Evolutionary conservation across 2,113 vertebrate genomes (phyloP), one percentile per base, ranked within the genome.

Genomic region (Cavia aperea): DNA sequence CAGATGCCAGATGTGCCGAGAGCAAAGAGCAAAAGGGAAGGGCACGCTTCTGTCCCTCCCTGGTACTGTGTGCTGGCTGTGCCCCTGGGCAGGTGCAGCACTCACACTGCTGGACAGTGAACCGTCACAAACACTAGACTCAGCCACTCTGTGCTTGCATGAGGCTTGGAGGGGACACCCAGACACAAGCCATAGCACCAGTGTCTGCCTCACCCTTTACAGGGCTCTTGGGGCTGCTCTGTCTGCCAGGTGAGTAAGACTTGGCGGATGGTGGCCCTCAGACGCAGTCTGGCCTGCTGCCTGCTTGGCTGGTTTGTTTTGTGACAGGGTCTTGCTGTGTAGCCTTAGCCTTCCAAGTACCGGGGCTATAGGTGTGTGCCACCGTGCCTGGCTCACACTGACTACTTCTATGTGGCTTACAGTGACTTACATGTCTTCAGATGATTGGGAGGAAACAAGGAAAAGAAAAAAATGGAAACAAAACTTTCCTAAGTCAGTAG

Each of bases 261-360:
- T 68, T 4, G 0, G 54, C 21, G 3, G 5, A 33, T 26, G 5
- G 11, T 0, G 5, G 15, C 90, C 63, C 1, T 1, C 13, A 43
- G 79, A 31, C 39, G 29, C 33, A 1, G 19, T 49, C 6, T 79
- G 82, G 29, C 39, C 43, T 14, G 1, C 49, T 6, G 31, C 78
- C 79, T 29, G 60, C n/a, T 23, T 60, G 58, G 5, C 6, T 60
- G 16, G 58, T 60, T 70, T 70, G 16, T 70, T 70, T 70, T n/a
- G 68, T 70, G 68, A 21, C 36, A 70, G 70, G 70, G 29, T 77
- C 75, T 77, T 77, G 46, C 46, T 77, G 46, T 49, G 7, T 51
- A 49, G 73, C 15, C 75, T 77, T 46, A 31, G 75, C 26, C 46
- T 51, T 77, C 7, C 26, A 77, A 16, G 46, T 78, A 46, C 75